A percentile compares a stretch with the other conserved stretches of the same genome.
Evolutionary conservation across 2,797 vertebrate species (phyloP).

Genomic region (Muscicapa comitata): DNA sequence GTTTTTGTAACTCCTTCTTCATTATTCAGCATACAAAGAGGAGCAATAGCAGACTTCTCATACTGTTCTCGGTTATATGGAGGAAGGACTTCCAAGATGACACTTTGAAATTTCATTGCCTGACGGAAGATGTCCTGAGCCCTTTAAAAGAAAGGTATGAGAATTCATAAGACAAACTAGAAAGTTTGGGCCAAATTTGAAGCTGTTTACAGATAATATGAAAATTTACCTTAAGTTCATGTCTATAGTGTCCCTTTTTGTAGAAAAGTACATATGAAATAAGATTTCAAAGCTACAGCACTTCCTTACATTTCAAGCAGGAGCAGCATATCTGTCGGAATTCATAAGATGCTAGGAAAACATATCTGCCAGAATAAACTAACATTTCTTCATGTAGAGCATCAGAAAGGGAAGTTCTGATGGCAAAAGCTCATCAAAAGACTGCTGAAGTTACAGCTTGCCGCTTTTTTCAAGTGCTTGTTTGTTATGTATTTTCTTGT

Average conservation of each 20-base stretch:
- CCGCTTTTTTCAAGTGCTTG: neutral
- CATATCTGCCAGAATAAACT: neutral
- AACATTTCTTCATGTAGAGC: neutral
- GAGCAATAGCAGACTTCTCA: constrained; percentile 87
- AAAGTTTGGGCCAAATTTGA: neutral
- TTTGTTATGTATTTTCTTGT: neutral
- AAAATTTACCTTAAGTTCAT: neutral
- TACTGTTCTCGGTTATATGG: constrained; percentile 84
- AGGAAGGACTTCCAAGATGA: constrained; percentile 86
- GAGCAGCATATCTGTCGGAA: neutral
- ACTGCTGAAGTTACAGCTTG: neutral
- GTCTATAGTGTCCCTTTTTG: fast-evolving
- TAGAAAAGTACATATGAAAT: neutral
- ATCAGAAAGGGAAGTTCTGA: neutral
- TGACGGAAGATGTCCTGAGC: constrained; percentile 92
- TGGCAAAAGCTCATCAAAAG: neutral
- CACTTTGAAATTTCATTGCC: constrained; percentile 85
- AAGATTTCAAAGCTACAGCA: neutral
- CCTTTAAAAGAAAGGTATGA: constrained; percentile 53
- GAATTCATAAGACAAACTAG: neutral
- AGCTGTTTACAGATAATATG: neutral
- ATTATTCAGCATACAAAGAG: constrained; percentile 74
- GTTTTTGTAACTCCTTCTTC: constrained; percentile 70
- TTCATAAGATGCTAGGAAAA: neutral
- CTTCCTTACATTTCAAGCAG: neutral